Conservation (phyloP, 2,888 invertebrate genomes). For the Syrista parreyssii region DNA sequence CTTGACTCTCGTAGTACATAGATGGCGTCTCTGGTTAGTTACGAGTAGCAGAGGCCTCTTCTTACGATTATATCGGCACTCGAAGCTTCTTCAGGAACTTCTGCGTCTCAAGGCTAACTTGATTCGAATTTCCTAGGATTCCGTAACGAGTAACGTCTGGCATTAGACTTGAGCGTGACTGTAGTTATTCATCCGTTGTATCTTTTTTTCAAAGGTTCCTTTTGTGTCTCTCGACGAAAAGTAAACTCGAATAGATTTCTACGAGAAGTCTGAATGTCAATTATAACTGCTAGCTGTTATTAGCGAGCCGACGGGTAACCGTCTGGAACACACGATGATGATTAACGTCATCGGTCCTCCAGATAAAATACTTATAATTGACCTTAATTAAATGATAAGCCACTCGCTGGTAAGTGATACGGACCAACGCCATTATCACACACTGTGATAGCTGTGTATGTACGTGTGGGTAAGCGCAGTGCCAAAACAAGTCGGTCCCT, state of each 20-base stretch:
- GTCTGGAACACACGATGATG: not conserved
- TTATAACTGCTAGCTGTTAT: not conserved
- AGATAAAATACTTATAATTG: constrained; percentile 8
- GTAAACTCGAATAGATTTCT: not conserved
- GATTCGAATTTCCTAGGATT: not conserved
- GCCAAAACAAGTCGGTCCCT: not conserved
- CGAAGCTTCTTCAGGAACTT: not conserved
- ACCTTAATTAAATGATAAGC: constrained; percentile 8
- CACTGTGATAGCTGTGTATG: not conserved
- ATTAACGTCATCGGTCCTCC: not conserved
- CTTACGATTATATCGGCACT: not conserved
- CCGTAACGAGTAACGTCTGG: not conserved
- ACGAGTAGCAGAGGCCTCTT: not conserved
- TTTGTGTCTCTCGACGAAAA: not conserved
- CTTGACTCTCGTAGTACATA: not conserved
- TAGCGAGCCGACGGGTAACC: not conserved
- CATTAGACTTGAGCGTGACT: not conserved
- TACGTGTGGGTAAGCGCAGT: not conserved
- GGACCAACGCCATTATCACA: not conserved
- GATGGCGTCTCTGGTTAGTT: not conserved
- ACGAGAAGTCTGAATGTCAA: not conserved
- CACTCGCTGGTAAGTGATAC: not conserved
- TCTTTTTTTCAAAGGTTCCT: not conserved
- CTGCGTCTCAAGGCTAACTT: not conserved
- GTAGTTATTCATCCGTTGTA: not conserved